A percentile compares a stretch with the other conserved stretches of the same genome.
Evolutionary conservation across 2,113 vertebrate species (phyloP).

Genomic region (Raja brachyura): DNA sequence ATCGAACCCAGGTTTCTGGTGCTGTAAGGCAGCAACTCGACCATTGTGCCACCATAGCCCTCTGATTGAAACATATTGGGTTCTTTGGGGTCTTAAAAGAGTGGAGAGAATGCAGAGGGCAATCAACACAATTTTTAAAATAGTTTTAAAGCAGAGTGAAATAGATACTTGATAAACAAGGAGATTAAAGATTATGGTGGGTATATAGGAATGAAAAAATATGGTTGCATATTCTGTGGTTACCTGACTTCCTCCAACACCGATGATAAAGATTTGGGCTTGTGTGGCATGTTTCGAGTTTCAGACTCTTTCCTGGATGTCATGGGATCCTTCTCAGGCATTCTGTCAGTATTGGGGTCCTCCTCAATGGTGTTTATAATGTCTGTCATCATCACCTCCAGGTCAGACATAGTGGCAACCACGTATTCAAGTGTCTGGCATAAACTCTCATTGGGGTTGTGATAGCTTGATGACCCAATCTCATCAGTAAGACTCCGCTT

Average conservation of each 20-base stretch:
- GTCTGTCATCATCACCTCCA: slow-evolving; percentile 32
- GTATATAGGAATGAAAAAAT: background rate
- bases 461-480: background rate
- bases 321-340: background rate
- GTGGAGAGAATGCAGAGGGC: no score
- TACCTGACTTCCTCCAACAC: slow-evolving; percentile 36
- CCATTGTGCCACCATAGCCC: no score
- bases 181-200: no score
- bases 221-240: background rate
- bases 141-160: no score
- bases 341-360: background rate
- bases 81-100: no score
- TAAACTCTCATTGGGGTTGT: slow-evolving; percentile 10
- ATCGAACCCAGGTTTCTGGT: no score
- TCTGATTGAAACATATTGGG: no score
- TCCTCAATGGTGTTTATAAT: slow-evolving; percentile 19
- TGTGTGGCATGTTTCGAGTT: slow-evolving; percentile 13
- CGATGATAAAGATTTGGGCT: slow-evolving; percentile 13
- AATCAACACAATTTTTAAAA: no score
- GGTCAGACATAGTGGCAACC: slow-evolving; percentile 12
- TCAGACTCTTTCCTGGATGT: slow-evolving; percentile 29
- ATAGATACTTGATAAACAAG: no score
- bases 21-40: no score
- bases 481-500: slow-evolving; percentile 2
- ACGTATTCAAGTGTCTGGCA: slow-evolving; percentile 27